phyloP scores from a whole-genome alignment of 2,888 invertebrate species.

The Spodoptera exigua region DNA sequence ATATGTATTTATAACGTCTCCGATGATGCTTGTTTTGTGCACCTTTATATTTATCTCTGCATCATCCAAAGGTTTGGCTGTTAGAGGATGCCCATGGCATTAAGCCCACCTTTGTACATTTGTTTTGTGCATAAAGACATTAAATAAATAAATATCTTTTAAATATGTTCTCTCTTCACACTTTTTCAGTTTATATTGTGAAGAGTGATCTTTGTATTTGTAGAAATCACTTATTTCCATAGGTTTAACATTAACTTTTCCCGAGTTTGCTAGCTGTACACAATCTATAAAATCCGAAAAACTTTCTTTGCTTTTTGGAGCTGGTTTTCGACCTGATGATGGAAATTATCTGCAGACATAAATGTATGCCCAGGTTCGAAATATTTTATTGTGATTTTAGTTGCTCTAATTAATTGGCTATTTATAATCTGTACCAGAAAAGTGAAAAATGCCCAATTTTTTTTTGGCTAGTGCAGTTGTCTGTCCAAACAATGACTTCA shows the following conservation, averaged over 20 bases:
- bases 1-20: too few species aligned
- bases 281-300: constrained; percentile 9
- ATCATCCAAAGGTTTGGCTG: too few species aligned
- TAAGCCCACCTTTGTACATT: too few species aligned
- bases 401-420: constrained; percentile 11
- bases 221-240: constrained; percentile 5
- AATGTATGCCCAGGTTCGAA: constrained; percentile 9
- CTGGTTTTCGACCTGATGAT: too few species aligned
- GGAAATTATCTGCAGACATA: constrained; percentile 18
- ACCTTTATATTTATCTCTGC: too few species aligned
- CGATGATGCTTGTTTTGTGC: too few species aligned
- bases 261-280: constrained; percentile 2
- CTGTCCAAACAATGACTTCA: constrained; percentile 24
- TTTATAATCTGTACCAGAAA: constrained; percentile 34
- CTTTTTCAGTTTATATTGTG: constrained; percentile 17
- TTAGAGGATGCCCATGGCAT: too few species aligned
- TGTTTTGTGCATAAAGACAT: too few species aligned
- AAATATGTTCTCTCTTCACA: constrained; percentile 8
- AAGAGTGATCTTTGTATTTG: constrained; percentile 17
- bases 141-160: too few species aligned
- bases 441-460: constrained; percentile 35
- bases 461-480: constrained; percentile 42
- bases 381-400: neutral
- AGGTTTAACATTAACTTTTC: constrained; percentile 1
- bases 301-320: too few species aligned